phyloP scores from a whole-genome alignment of 2,797 vertebrate genomes.

The Dicrostonyx torquatus region DNA sequence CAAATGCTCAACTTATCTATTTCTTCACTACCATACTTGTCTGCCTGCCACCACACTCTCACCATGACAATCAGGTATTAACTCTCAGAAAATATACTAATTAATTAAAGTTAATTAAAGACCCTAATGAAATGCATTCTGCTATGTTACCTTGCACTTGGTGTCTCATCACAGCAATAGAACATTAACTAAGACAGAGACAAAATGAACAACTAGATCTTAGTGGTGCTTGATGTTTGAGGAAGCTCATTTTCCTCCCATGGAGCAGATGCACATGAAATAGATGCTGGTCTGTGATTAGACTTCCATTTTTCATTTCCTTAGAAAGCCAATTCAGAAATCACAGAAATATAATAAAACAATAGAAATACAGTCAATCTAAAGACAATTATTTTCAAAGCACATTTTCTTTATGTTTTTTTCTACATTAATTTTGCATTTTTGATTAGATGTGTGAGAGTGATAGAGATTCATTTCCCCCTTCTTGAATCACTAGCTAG shows the following conservation, averaged over 20 bases:
- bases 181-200: background rate
- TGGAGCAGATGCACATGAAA: background rate
- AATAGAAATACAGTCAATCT: background rate
- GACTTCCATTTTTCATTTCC: slow-evolving; percentile 8
- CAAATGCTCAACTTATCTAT: background rate
- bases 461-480: background rate
- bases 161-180: background rate
- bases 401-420: background rate
- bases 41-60: background rate
- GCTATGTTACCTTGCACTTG: background rate
- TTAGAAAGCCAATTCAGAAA: background rate
- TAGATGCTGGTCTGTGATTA: background rate
- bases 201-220: background rate
- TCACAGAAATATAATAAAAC: background rate
- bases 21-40: background rate
- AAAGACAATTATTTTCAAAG: background rate
- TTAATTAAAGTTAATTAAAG: background rate
- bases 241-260: background rate
- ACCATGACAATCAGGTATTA: too few species aligned
- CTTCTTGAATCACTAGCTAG: background rate
- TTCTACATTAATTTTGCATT: background rate
- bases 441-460: slow-evolving; percentile 14
- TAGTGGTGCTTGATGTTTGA: background rate
- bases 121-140: background rate
- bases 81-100: background rate